These are phyloP conservation scores for Callaeas wilsoni DNA, from an alignment of 2,113 vertebrate species.

Conservation along the genomic window DNA sequence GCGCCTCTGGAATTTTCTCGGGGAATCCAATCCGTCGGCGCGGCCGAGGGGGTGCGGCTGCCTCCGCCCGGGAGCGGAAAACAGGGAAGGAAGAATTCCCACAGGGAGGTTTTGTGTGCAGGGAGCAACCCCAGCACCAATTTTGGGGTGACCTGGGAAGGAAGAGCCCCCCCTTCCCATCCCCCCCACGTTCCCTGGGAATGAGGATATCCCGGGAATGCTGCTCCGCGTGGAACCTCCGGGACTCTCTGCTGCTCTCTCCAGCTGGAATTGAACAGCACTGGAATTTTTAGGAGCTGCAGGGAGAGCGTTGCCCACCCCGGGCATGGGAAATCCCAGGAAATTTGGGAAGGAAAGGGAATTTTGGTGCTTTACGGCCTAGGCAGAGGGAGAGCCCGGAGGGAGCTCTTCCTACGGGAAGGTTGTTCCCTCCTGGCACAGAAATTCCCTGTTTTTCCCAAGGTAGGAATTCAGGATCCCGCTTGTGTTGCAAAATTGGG, in stretches of 20 bases:
- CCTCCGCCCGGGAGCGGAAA: neutral
- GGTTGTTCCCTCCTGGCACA: neutral
- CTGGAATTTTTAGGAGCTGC: neutral
- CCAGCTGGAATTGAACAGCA: neutral
- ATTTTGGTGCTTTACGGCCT: neutral
- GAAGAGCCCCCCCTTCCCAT: neutral
- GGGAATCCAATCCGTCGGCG: neutral
- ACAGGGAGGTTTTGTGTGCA: rapidly evolving
- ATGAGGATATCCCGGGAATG: neutral
- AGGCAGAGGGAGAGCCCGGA: neutral
- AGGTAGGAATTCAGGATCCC: rapidly evolving
- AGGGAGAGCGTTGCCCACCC: rapidly evolving
- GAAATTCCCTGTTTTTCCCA: neutral
- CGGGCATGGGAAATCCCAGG: neutral
- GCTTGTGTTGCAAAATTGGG: rapidly evolving
- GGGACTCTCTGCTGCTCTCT: slow-evolving; percentile 34
- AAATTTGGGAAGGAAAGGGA: too few relatives aligned
- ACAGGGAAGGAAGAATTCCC: neutral
- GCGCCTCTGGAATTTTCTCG: neutral
- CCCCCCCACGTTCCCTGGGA: rapidly evolving
- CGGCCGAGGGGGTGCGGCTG: neutral
- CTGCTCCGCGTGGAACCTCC: rapidly evolving
- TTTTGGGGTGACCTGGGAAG: neutral
- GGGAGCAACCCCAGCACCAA: neutral
- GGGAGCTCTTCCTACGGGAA: neutral